Percentiles rank a stretch among this genome's conserved stretches.
Evolutionary conservation across 2,797 vertebrate species (phyloP).

Genomic region (Chelon labrosus): DNA sequence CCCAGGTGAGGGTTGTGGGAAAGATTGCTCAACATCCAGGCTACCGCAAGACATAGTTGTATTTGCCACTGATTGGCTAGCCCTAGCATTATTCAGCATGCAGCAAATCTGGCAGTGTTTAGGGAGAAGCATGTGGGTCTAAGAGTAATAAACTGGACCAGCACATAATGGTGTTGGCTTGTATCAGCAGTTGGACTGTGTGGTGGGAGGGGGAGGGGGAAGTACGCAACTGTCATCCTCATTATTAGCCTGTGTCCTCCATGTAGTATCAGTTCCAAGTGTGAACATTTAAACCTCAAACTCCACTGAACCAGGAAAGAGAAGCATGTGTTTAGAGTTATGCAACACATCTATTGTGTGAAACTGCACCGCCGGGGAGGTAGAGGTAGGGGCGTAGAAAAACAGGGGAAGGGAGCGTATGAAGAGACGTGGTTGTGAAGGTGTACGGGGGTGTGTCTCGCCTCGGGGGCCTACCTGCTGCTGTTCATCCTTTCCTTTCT

Average conservation of each 20-base stretch:
- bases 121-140: slow-evolving; percentile 35
- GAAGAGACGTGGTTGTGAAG: slow-evolving; percentile 38
- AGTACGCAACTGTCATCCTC: background rate
- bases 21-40: slow-evolving; percentile 63
- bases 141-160: slow-evolving; percentile 40
- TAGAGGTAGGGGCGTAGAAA: slow-evolving; percentile 10
- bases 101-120: slow-evolving; percentile 55
- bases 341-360: slow-evolving; percentile 40
- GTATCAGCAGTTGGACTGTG: slow-evolving; percentile 32
- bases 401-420: slow-evolving; percentile 18
- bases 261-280: background rate
- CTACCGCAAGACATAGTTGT: slow-evolving; percentile 48
- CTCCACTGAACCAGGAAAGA: background rate
- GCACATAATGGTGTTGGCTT: slow-evolving; percentile 22
- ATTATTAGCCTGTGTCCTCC: background rate
- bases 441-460: slow-evolving; percentile 55
- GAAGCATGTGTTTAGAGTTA: slow-evolving; percentile 35
- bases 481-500: slow-evolving; percentile 62
- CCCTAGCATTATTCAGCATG: slow-evolving; percentile 46
- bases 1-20: slow-evolving; percentile 56
- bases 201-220: background rate
- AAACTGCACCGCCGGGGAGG: slow-evolving; percentile 23
- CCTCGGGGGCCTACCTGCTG: slow-evolving; percentile 54
- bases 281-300: background rate
- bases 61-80: slow-evolving; percentile 35